phyloP scores from a whole-genome alignment of 2,888 invertebrate species.

The Agonopterix alstromeriana region DNA sequence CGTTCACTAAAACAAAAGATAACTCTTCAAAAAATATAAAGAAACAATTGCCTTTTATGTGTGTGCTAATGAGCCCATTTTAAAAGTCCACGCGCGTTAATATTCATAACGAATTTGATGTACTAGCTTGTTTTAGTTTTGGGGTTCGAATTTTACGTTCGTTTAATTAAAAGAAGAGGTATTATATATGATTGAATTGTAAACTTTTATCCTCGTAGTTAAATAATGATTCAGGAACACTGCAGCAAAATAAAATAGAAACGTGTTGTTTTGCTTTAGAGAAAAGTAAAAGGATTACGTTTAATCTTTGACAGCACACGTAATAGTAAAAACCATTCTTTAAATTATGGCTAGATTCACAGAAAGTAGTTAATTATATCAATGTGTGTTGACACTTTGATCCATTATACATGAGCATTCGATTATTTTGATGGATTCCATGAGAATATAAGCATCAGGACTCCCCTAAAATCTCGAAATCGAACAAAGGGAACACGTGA shows the following conservation, averaged over 20 bases:
- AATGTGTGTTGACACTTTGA: slow-evolving; percentile 58
- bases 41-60: slow-evolving; percentile 67
- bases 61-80: slow-evolving; percentile 46
- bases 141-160: slow-evolving; percentile 6
- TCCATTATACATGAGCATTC: slow-evolving; percentile 66
- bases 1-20: slow-evolving; percentile 48
- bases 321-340: neutral
- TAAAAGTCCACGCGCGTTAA: slow-evolving; percentile 25
- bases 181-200: too few species aligned
- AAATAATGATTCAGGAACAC: too few species aligned
- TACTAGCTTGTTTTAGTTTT: slow-evolving; percentile 10
- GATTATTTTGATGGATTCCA: slow-evolving; percentile 74
- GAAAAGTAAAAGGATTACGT: too few species aligned
- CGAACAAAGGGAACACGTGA: slow-evolving; percentile 73
- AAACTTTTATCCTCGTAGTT: too few species aligned
- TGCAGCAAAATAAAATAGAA: too few species aligned
- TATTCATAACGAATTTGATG: slow-evolving; percentile 29
- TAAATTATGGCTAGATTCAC: slow-evolving; percentile 7
- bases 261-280: too few species aligned
- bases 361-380: slow-evolving; percentile 47
- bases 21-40: slow-evolving; percentile 48
- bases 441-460: slow-evolving; percentile 64
- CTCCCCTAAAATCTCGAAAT: slow-evolving; percentile 73
- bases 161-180: slow-evolving; percentile 1
- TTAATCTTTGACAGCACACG: too few species aligned